phyloP scores from a whole-genome alignment of 2,113 vertebrate species.

The Turdus rufiventris region DNA sequence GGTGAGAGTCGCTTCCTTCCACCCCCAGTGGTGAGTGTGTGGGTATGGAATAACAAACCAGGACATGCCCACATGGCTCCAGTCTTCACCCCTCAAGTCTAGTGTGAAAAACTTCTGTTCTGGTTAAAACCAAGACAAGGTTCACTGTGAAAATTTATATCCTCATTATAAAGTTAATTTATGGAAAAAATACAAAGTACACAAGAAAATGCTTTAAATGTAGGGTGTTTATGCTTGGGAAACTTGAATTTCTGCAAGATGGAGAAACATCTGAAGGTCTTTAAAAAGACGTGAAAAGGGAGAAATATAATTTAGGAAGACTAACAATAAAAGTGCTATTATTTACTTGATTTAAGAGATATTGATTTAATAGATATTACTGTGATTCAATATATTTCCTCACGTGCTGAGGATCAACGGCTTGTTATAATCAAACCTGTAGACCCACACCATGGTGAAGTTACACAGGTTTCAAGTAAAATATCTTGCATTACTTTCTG shows the following conservation, averaged over 20 bases:
- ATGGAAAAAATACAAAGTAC: neutral
- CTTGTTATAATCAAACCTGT: neutral
- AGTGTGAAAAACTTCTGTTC: neutral
- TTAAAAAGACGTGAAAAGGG: neutral
- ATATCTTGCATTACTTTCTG: neutral
- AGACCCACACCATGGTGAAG: neutral
- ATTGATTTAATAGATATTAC: neutral
- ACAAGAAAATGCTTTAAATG: neutral
- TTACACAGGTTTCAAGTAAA: neutral
- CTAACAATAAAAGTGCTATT: neutral
- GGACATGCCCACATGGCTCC: neutral
- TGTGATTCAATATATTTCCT: neutral
- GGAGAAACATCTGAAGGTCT: neutral
- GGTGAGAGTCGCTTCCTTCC: fast-evolving
- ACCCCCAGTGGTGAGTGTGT: no score
- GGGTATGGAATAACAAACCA: neutral
- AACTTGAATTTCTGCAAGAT: neutral
- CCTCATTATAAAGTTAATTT: neutral
- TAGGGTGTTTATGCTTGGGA: neutral
- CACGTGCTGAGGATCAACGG: fast-evolving
- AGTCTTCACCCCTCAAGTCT: fast-evolving
- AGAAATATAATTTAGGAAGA: neutral
- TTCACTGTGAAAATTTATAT: neutral
- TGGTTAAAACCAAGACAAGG: neutral
- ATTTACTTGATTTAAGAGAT: neutral